Evolutionary conservation across 2,113 vertebrate species (phyloP).

Genomic region (Siniperca chuatsi): DNA sequence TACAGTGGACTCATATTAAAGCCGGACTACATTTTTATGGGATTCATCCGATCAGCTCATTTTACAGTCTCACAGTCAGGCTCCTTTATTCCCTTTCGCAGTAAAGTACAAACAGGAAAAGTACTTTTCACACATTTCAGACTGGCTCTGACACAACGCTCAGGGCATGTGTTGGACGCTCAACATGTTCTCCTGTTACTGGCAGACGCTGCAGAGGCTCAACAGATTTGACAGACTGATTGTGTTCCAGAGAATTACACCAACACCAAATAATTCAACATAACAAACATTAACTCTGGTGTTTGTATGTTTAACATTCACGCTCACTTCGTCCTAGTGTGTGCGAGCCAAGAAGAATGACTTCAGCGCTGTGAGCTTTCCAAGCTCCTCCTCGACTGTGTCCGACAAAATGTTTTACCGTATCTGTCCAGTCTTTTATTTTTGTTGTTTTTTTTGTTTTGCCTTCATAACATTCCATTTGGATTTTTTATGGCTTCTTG

Average conservation of each 20-base stretch:
- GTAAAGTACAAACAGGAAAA: constrained; percentile 27
- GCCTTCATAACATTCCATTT: constrained; percentile 41
- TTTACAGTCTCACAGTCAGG: constrained; percentile 28
- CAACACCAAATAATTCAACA: constrained; percentile 59
- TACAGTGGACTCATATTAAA: constrained; percentile 8
- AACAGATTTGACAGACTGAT: constrained; percentile 50
- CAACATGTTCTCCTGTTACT: constrained; percentile 38
- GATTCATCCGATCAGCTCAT: constrained; percentile 31
- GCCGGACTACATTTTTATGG: constrained; percentile 12
- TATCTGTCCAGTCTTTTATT: constrained; percentile 23
- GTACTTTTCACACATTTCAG: constrained; percentile 31
- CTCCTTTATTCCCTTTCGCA: constrained; percentile 41
- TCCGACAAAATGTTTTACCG: constrained; percentile 22
- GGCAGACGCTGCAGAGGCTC: constrained; percentile 40
- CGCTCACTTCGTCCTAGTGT: constrained; percentile 36
- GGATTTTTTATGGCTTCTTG: constrained; percentile 18
- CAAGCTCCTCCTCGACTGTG: constrained; percentile 23
- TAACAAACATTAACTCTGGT: neutral
- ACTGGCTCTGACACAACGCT: constrained; percentile 44
- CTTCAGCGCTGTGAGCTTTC: constrained; percentile 60
- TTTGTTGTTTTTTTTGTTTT: neutral
- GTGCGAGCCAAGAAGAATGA: constrained; percentile 56
- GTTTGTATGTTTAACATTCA: constrained; percentile 55
- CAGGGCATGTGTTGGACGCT: constrained; percentile 45
- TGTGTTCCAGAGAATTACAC: constrained; percentile 71